phyloP scores from a whole-genome alignment of 2,797 vertebrate genomes.

The Labroides dimidiatus region DNA sequence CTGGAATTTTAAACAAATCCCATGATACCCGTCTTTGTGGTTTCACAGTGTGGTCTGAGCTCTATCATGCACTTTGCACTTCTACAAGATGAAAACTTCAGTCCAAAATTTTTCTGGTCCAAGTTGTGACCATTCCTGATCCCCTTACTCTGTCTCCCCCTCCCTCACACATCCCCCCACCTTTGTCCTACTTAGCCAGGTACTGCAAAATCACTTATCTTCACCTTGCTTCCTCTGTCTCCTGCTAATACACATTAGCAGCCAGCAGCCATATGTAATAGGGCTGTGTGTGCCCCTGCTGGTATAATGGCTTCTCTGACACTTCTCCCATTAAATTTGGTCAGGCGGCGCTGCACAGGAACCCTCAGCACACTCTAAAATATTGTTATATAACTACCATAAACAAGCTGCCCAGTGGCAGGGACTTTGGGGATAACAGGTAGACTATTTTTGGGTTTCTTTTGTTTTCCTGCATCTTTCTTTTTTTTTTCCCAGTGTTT shows the following conservation, averaged over 20 bases:
- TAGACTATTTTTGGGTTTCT: conserved; percentile 56
- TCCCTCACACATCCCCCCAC: conserved; percentile 55
- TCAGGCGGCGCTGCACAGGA: conserved; percentile 72
- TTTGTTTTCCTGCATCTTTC: conserved; percentile 41
- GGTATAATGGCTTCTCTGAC: conserved; percentile 81
- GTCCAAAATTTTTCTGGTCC: conserved; percentile 16
- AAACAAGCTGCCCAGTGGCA: conserved; percentile 74
- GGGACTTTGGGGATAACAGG: conserved; percentile 65
- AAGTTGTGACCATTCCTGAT: conserved; percentile 50
- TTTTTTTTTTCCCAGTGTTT: conserved; percentile 37
- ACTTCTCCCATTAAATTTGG: conserved; percentile 82
- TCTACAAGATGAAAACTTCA: conserved; percentile 23
- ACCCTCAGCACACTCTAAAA: conserved; percentile 75
- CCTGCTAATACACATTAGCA: conserved; percentile 83
- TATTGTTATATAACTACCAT: conserved; percentile 79
- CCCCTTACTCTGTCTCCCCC: conserved; percentile 43
- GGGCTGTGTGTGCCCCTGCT: conserved; percentile 78
- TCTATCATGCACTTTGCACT: background rate
- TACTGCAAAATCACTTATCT: conserved; percentile 81
- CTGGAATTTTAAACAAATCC: background rate
- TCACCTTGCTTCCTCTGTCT: conserved; percentile 82
- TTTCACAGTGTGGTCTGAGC: background rate
- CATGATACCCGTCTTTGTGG: background rate
- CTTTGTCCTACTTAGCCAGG: conserved; percentile 80
- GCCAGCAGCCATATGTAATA: conserved; percentile 82